Conservation (phyloP, 2,888 invertebrate genomes). For the Callinectes sapidus region DNA sequence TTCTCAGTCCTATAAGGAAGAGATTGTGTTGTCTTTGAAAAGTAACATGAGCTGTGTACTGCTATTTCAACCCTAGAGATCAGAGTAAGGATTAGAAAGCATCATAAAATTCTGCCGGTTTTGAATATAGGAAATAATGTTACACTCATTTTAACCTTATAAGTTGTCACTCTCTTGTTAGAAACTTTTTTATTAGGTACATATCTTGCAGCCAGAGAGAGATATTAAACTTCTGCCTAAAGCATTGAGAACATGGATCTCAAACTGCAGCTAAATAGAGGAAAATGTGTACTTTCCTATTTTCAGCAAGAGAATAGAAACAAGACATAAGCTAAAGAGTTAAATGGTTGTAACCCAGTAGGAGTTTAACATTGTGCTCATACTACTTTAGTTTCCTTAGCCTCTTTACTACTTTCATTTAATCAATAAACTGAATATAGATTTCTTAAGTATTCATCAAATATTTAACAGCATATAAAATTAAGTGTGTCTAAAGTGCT, state of each 20-base stretch:
- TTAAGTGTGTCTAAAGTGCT: neutral
- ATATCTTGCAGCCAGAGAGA: no score
- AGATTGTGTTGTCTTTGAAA: neutral
- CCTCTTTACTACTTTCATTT: neutral
- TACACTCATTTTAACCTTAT: neutral
- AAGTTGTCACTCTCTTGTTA: no score
- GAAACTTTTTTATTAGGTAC: no score
- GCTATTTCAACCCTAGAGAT: neutral
- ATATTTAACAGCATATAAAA: neutral
- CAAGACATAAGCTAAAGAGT: no score
- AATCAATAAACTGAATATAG: neutral
- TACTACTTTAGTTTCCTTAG: neutral
- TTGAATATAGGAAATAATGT: neutral
- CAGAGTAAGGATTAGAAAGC: neutral
- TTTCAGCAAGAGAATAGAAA: no score
- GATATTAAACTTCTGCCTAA: no score
- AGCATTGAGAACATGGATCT: no score
- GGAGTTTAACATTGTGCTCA: no score
- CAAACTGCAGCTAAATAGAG: no score
- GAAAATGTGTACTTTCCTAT: no score
- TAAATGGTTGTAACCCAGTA: no score
- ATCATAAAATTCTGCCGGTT: neutral
- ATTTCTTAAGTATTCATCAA: neutral
- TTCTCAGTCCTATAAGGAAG: neutral
- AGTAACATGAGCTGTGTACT: neutral